phyloP scores from a whole-genome alignment of 2,888 invertebrate species.

The Andrena bicolor region DNA sequence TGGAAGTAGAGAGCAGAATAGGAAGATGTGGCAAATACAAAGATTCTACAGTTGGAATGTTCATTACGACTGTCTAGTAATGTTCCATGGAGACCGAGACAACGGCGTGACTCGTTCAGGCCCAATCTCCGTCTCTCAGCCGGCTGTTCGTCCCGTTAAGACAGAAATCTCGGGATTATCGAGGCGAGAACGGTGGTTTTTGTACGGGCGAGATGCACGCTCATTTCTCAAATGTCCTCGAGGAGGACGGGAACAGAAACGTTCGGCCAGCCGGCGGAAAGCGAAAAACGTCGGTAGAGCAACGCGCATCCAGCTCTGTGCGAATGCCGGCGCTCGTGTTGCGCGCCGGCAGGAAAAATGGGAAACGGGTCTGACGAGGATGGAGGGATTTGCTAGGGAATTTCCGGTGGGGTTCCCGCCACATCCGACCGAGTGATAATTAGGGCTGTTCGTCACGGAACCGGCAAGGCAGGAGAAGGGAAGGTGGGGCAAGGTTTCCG shows the following conservation, averaged over 20 bases:
- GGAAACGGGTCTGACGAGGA: slow-evolving; percentile 19
- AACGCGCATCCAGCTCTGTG: not conserved
- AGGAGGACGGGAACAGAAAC: not conserved
- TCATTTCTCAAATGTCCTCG: slow-evolving; percentile 32
- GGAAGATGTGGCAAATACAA: too few species aligned
- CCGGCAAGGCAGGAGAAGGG: slow-evolving; percentile 32
- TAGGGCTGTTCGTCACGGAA: slow-evolving; percentile 68
- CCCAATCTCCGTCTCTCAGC: not conserved
- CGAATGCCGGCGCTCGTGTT: not conserved
- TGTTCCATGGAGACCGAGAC: not conserved
- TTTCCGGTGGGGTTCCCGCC: slow-evolving; percentile 39
- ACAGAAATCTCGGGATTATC: slow-evolving; percentile 37
- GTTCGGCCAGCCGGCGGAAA: not conserved
- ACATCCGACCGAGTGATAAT: slow-evolving; percentile 69
- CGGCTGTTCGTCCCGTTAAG: not conserved
- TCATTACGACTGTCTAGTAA: not conserved
- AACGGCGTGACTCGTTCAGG: not conserved
- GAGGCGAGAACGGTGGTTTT: slow-evolving; percentile 35
- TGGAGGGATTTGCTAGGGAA: slow-evolving; percentile 62
- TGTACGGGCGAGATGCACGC: slow-evolving; percentile 6
- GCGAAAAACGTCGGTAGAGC: not conserved
- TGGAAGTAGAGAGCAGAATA: too few species aligned
- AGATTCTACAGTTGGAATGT: not conserved
- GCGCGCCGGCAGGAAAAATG: slow-evolving; percentile 30
- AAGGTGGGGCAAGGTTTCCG: slow-evolving; percentile 33